phyloP scores from a whole-genome alignment of 2,797 vertebrate species.

The Nothura maculosa region DNA sequence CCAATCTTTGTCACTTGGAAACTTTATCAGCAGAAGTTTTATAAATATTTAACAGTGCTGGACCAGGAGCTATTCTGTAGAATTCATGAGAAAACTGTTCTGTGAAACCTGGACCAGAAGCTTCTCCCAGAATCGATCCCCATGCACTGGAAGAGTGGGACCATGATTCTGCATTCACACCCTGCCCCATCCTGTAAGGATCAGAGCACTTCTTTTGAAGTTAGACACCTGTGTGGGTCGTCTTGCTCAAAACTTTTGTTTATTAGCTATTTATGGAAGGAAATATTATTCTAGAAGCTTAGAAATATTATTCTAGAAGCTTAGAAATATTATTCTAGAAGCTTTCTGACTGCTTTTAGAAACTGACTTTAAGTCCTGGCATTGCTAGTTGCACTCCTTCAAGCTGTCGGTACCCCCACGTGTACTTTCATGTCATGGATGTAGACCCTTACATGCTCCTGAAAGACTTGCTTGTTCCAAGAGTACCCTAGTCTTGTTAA shows the following conservation, averaged over 20 bases:
- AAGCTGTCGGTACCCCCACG: neutral
- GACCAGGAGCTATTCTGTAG: neutral
- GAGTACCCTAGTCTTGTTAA: neutral
- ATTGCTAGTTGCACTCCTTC: neutral
- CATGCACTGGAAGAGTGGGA: neutral
- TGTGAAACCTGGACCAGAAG: neutral
- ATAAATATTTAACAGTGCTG: slow-evolving; percentile 59
- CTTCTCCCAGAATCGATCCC: neutral
- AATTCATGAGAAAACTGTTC: neutral
- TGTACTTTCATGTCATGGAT: neutral
- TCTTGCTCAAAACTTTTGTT: neutral
- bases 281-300: neutral
- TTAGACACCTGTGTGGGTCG: neutral
- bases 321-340: neutral
- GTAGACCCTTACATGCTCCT: neutral
- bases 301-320: neutral
- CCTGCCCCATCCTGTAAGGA: neutral
- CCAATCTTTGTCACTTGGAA: slow-evolving; percentile 69
- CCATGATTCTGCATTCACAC: neutral
- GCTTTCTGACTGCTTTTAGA: neutral
- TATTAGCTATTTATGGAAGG: neutral
- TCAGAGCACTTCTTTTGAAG: neutral
- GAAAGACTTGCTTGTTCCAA: neutral
- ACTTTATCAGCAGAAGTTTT: slow-evolving; percentile 46
- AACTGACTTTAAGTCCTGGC: neutral